phyloP scores from a whole-genome alignment of 64 coral and sea anemone genomes.

The Orbicella faveolata region DNA sequence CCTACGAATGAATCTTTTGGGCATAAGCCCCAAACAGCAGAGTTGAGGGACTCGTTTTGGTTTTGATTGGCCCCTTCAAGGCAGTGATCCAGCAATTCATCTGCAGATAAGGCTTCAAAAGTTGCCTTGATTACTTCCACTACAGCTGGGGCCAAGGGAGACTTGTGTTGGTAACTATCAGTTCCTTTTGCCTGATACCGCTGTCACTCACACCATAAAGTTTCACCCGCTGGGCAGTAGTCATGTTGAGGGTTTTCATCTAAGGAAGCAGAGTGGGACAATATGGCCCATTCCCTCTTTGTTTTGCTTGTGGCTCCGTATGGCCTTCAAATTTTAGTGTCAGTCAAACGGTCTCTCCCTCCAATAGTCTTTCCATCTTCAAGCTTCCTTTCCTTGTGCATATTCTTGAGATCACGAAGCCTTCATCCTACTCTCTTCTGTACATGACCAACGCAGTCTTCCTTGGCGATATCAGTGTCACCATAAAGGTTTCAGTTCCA shows the following conservation, averaged over 20 bases:
- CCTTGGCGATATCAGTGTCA: no score
- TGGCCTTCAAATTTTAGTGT: no score
- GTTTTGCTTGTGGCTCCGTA: no score
- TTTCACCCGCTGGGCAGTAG: neutral
- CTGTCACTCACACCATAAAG: neutral
- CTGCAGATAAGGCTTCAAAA: constrained; percentile 7
- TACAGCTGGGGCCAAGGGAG: neutral
- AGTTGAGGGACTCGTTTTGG: constrained; percentile 54
- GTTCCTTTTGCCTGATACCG: neutral
- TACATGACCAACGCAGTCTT: no score
- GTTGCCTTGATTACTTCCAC: constrained; percentile 28
- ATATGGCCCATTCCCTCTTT: neutral
- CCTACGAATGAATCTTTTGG: constrained; percentile 22
- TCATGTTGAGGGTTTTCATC: neutral
- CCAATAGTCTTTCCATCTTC: no score
- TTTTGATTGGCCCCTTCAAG: constrained; percentile 26
- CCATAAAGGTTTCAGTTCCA: no score
- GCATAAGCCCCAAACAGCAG: constrained; percentile 10
- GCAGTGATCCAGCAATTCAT: constrained; percentile 31
- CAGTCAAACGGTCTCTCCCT: no score
- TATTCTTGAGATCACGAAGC: no score
- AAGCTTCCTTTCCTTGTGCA: no score
- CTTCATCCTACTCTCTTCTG: no score
- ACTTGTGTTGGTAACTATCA: neutral
- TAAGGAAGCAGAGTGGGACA: neutral